Percentiles rank a stretch among this genome's conserved stretches.
phyloP scores from a whole-genome alignment of 2,113 vertebrate genomes.

The Anolis sagrei region DNA sequence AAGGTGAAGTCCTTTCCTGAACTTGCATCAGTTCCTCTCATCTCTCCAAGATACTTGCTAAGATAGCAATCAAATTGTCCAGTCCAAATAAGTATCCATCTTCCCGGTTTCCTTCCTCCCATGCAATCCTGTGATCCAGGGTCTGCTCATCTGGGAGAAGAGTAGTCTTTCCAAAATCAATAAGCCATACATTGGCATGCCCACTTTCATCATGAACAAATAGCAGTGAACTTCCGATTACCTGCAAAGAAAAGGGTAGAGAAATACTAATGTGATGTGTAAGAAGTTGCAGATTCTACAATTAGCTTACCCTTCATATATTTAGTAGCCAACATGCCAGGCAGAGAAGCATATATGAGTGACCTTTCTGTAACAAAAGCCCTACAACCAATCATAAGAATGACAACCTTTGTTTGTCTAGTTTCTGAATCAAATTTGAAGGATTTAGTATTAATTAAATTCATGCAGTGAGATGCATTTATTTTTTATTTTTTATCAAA shows the following conservation, averaged over 20 bases:
- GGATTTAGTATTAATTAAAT: too few relatives aligned
- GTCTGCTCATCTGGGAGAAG: constrained; percentile 87
- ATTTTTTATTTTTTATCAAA: too few relatives aligned
- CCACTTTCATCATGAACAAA: constrained; percentile 93
- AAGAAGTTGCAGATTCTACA: not conserved
- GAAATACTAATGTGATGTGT: not conserved
- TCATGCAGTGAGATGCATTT: too few relatives aligned
- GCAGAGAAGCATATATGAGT: not conserved
- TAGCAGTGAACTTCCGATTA: constrained; percentile 98
- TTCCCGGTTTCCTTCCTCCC: constrained; percentile 96
- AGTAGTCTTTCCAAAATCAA: constrained; percentile 97
- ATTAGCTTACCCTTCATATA: not conserved
- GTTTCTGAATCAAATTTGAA: too few relatives aligned
- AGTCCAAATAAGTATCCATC: constrained; percentile 96
- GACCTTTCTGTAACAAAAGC: too few relatives aligned
- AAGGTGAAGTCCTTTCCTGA: constrained; percentile 50
- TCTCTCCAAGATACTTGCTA: constrained; percentile 81
- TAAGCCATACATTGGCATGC: constrained; percentile 93
- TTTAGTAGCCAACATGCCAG: not conserved
- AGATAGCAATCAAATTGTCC: constrained; percentile 90
- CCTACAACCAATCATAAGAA: too few relatives aligned
- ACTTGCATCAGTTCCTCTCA: constrained; percentile 65
- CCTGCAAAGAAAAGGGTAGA: constrained; percentile 71
- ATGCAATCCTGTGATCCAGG: constrained; percentile 87
- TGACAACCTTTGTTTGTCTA: too few relatives aligned